Percentiles rank a stretch among this genome's conserved stretches.
phyloP scores from a whole-genome alignment of 2,113 vertebrate genomes.

The Alectura lathami region DNA sequence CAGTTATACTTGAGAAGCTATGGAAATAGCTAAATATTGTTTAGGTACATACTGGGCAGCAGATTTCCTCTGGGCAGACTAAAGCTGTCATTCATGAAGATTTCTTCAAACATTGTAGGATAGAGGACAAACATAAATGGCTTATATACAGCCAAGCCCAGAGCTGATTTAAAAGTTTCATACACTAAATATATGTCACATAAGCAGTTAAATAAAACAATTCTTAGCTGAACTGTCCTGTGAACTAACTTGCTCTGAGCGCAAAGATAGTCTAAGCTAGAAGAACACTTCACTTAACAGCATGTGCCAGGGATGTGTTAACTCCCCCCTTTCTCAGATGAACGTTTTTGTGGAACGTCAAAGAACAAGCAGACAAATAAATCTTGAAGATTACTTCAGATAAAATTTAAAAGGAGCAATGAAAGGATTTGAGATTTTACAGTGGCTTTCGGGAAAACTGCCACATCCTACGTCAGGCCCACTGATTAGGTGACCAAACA shows the following conservation, averaged over 20 bases:
- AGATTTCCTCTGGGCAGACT: neutral
- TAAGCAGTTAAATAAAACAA: neutral
- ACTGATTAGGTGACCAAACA: neutral
- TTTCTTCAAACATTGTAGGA: neutral
- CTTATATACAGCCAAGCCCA: neutral
- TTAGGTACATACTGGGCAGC: neutral
- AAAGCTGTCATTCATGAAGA: neutral
- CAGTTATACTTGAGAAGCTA: neutral
- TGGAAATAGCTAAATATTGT: neutral
- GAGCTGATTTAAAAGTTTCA: neutral
- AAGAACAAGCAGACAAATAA: neutral
- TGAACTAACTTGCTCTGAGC: neutral
- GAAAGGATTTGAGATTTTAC: neutral
- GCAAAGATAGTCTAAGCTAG: neutral
- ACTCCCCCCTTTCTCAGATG: neutral
- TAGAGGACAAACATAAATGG: neutral
- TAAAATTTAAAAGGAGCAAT: neutral
- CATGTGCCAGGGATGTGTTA: neutral
- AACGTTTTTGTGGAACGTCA: neutral
- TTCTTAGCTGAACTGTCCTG: neutral
- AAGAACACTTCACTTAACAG: neutral
- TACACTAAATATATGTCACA: neutral
- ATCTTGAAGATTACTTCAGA: neutral
- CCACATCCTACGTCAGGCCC: neutral
- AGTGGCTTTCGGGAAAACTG: neutral